Conservation (phyloP, 2,113 vertebrate genomes). For the Gopherus flavomarginatus region DNA sequence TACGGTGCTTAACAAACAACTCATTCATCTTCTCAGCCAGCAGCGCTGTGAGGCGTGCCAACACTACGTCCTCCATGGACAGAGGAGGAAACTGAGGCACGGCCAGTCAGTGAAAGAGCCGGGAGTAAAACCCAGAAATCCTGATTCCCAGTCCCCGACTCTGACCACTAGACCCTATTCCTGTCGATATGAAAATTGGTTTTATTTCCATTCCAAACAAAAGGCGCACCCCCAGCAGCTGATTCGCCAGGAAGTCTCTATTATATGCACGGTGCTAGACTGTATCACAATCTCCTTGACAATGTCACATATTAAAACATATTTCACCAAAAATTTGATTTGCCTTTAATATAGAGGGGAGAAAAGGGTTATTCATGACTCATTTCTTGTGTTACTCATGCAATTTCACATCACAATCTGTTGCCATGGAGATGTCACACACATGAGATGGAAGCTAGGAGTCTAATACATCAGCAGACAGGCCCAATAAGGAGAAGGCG, state of each 20-base stretch:
- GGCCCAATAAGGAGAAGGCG: not conserved
- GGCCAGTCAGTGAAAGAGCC: not conserved
- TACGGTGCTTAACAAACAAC: not conserved
- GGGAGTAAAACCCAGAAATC: not conserved
- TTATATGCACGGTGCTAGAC: not conserved
- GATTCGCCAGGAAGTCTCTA: not conserved
- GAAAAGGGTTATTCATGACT: not conserved
- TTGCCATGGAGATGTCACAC: conserved; percentile 48
- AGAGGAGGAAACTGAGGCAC: not conserved
- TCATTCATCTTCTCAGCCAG: not conserved
- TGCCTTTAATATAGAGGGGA: not conserved
- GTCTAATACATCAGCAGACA: not conserved
- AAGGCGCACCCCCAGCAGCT: not conserved
- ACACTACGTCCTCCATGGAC: not conserved
- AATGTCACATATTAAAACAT: not conserved
- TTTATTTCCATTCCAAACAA: not conserved
- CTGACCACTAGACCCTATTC: not conserved
- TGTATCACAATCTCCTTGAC: not conserved
- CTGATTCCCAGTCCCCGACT: not conserved
- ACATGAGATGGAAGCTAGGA: not conserved
- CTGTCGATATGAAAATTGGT: not conserved
- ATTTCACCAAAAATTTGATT: not conserved
- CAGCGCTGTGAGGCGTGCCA: not conserved
- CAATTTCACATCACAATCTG: not conserved
- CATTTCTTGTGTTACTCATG: not conserved